phyloP scores from a whole-genome alignment of 2,888 invertebrate genomes.

The Athalia circularis region DNA sequence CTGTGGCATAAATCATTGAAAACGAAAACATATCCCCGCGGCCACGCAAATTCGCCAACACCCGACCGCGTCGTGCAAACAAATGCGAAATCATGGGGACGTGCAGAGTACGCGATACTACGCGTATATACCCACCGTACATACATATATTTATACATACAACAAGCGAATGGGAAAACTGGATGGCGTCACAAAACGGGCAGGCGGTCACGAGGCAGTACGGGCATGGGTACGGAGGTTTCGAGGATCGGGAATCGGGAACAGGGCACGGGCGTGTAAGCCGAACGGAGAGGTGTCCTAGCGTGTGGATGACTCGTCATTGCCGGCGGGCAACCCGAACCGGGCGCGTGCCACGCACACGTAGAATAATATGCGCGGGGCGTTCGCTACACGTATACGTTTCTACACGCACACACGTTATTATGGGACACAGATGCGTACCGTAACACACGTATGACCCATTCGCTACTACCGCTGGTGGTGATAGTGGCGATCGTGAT shows the following conservation, averaged over 20 bases:
- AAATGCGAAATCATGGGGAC: conserved; percentile 71
- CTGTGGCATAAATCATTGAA: conserved; percentile 73
- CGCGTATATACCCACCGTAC: not conserved
- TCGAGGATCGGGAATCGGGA: too few species aligned
- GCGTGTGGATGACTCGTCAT: conserved; percentile 73
- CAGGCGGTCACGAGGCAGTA: too few species aligned
- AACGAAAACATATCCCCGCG: conserved; percentile 73
- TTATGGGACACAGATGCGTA: not conserved
- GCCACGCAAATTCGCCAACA: conserved; percentile 73
- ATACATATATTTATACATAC: too few species aligned
- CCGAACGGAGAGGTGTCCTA: conserved; percentile 69
- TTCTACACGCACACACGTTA: not conserved
- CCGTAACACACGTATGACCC: not conserved
- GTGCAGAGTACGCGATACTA: conserved; percentile 52
- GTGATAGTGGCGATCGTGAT: too few species aligned
- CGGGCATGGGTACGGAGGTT: too few species aligned
- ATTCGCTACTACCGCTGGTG: conserved; percentile 36
- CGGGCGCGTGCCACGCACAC: conserved; percentile 71
- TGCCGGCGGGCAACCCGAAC: conserved; percentile 65
- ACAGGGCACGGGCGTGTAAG: conserved; percentile 54
- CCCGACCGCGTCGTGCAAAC: conserved; percentile 72
- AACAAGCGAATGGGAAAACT: too few species aligned
- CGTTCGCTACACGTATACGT: conserved; percentile 22
- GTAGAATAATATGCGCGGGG: conserved; percentile 14
- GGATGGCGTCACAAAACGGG: too few species aligned